Conservation (phyloP, 2,888 invertebrate species). For the Spilarctia lutea region DNA sequence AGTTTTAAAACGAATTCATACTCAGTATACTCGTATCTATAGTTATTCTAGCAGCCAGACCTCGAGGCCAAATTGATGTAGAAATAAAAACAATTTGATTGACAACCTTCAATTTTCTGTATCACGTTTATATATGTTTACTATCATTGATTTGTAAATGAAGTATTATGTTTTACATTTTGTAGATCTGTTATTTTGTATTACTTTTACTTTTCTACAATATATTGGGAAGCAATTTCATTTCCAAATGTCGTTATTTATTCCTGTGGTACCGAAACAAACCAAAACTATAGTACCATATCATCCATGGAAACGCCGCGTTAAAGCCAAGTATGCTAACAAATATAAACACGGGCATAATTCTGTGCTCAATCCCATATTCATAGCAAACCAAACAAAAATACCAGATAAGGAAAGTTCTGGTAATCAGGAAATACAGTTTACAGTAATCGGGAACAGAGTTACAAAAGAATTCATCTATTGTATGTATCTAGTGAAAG, state of each 20-base stretch:
- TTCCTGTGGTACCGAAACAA: not conserved
- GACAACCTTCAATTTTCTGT: not conserved
- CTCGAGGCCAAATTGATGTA: not conserved
- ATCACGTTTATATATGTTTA: not conserved
- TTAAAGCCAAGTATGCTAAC: conserved; percentile 53
- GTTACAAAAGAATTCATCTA: conserved; percentile 74
- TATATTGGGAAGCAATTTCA: not conserved
- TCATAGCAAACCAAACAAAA: not conserved
- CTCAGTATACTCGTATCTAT: not conserved
- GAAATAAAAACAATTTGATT: not conserved
- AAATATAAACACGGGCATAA: conserved; percentile 72
- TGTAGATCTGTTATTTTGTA: not conserved
- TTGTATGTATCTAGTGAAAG: conserved; percentile 67
- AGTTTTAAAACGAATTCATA: no score
- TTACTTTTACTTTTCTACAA: not conserved
- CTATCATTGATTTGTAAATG: not conserved
- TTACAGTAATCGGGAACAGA: conserved; percentile 74
- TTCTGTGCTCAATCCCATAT: conserved; percentile 52
- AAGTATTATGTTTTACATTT: not conserved
- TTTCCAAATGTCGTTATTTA: not conserved
- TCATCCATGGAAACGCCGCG: conserved; percentile 69
- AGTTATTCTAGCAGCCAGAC: not conserved
- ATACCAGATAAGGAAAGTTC: not conserved
- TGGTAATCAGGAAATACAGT: conserved; percentile 50
- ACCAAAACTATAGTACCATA: conserved; percentile 15